A percentile compares a stretch with the other conserved stretches of the same genome.
These are phyloP conservation scores for Leptoclinus maculatus DNA, from an alignment of 2,797 vertebrate species.

Conservation along the genomic window DNA sequence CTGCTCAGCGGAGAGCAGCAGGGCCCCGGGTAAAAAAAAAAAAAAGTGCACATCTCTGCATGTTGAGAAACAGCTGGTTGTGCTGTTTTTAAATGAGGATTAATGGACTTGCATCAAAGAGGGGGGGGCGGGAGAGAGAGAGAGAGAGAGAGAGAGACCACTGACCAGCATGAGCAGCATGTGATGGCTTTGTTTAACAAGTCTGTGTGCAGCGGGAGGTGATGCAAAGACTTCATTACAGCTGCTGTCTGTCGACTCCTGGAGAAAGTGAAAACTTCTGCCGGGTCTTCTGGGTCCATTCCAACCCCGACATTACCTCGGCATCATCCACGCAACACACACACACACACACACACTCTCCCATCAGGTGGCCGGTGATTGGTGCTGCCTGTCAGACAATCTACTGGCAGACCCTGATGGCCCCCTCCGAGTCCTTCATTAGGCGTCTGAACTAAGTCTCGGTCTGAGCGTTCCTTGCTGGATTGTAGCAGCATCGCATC, in stretches of 20 bases:
- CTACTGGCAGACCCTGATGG: slow-evolving; percentile 35
- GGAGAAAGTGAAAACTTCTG: background rate
- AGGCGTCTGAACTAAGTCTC: slow-evolving; percentile 19
- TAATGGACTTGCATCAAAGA: slow-evolving; percentile 48
- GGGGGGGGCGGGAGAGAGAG: background rate
- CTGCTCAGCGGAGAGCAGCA: slow-evolving; percentile 21
- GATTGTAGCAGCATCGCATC: slow-evolving; percentile 1
- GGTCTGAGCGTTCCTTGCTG: background rate
- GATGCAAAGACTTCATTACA: background rate
- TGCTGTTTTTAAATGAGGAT: slow-evolving; percentile 63
- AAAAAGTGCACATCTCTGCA: slow-evolving; percentile 60
- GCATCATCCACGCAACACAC: slow-evolving; percentile 3
- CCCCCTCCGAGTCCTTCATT: slow-evolving; percentile 48
- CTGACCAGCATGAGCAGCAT: slow-evolving; percentile 12
- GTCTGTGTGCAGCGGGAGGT: too few relatives aligned
- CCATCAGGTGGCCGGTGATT: slow-evolving; percentile 59
- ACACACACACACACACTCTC: background rate
- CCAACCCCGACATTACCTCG: slow-evolving; percentile 8
- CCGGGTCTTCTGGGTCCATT: background rate
- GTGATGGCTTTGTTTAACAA: slow-evolving; percentile 2
- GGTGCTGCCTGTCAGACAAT: slow-evolving; percentile 45
- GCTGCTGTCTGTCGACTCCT: background rate
- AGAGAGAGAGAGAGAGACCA: background rate
- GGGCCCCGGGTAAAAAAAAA: background rate
- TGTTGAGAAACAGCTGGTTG: slow-evolving; percentile 57